Percentiles rank a stretch among this genome's conserved stretches.
phyloP scores from a whole-genome alignment of 2,888 invertebrate genomes.

The Mythimna ferrago region DNA sequence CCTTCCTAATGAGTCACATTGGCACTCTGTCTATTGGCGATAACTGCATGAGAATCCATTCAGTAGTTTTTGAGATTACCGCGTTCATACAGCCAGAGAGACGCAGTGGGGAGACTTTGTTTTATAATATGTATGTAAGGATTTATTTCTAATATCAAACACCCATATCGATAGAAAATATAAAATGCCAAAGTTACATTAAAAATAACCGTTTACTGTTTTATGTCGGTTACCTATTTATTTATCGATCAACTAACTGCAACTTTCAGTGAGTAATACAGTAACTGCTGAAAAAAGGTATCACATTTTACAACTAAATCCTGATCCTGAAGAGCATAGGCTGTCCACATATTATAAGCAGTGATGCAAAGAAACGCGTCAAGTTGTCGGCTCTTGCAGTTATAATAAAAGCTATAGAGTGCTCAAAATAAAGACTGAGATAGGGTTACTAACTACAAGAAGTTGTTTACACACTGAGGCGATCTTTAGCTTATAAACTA shows the following conservation, averaged over 20 bases:
- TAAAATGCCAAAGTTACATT: neutral
- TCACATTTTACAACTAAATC: neutral
- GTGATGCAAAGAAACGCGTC: conserved; percentile 1
- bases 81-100: too few species aligned
- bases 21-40: too few species aligned
- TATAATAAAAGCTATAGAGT: neutral
- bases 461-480: neutral
- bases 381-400: neutral
- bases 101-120: neutral
- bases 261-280: neutral
- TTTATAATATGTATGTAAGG: neutral
- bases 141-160: neutral
- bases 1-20: too few species aligned
- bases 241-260: neutral
- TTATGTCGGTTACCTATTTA: neutral
- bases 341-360: conserved; percentile 1
- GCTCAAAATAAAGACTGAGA: neutral
- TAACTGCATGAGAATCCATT: too few species aligned
- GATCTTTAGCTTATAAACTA: too few species aligned
- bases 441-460: neutral
- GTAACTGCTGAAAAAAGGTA: neutral
- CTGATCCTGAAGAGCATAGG: neutral
- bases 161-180: neutral
- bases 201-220: neutral
- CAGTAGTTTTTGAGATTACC: too few species aligned